Conservation (phyloP, 2,888 invertebrate species). For the Drosophila trichaetosa region DNA sequence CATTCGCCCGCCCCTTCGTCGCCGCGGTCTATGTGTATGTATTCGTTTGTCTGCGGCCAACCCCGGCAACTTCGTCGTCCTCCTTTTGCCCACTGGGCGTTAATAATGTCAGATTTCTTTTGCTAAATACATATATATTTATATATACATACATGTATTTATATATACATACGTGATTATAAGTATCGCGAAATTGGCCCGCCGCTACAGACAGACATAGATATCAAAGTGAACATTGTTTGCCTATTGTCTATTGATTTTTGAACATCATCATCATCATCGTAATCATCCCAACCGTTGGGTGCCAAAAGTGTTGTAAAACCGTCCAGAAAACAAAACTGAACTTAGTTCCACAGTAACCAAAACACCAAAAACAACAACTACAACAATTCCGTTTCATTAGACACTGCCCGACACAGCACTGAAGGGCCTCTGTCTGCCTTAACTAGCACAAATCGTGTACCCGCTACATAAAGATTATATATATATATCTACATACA, state of each 20-base stretch:
- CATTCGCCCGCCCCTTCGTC: conserved; percentile 39
- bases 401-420: conserved; percentile 57
- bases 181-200: conserved; percentile 48
- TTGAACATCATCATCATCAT: conserved; percentile 22
- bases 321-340: conserved; percentile 63
- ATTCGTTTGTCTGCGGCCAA: conserved; percentile 74
- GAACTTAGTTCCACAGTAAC: conserved; percentile 68
- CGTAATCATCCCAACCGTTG: conserved; percentile 29
- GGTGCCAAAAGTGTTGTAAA: conserved; percentile 71
- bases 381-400: conserved; percentile 70
- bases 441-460: conserved; percentile 59
- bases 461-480: conserved; percentile 1
- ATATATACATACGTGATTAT: conserved; percentile 36
- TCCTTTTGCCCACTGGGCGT: conserved; percentile 49
- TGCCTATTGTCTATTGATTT: conserved; percentile 62
- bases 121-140: conserved; percentile 1
- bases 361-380: conserved; percentile 33
- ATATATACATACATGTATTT: conserved; percentile 7
- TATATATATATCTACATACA: conserved; percentile 24
- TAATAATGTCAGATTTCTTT: conserved; percentile 48
- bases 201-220: conserved; percentile 27
- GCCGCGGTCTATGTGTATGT: conserved; percentile 64
- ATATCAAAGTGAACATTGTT: conserved; percentile 45
- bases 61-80: conserved; percentile 51
- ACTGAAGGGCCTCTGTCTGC: conserved; percentile 57